These are phyloP conservation scores for Shinisaurus crocodilurus DNA, from an alignment of 2,113 vertebrate genomes.

Conservation along the genomic window DNA sequence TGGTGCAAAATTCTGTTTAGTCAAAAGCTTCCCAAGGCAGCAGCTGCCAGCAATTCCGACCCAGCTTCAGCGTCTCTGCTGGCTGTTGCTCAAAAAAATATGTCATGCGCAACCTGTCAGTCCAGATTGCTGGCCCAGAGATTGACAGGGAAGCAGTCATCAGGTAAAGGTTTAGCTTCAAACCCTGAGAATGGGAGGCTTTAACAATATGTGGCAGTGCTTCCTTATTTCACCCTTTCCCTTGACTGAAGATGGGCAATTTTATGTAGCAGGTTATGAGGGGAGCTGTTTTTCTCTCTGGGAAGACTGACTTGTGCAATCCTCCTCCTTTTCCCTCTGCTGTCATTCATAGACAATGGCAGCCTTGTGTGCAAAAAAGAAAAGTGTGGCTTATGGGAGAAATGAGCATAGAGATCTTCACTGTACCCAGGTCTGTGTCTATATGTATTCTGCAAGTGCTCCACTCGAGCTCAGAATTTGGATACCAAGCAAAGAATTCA, in stretches of 20 bases:
- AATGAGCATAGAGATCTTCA: background rate
- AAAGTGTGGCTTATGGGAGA: background rate
- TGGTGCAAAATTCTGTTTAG: background rate
- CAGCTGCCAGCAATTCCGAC: background rate
- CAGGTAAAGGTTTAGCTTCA: background rate
- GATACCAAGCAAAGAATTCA: background rate
- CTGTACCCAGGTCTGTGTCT: background rate
- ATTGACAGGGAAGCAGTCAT: background rate
- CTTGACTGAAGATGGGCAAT: rapidly evolving
- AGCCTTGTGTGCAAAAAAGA: background rate
- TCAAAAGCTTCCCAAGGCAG: background rate
- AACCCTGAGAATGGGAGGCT: background rate
- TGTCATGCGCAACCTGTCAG: background rate
- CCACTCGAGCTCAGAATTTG: background rate
- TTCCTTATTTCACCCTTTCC: background rate
- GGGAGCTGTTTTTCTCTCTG: background rate
- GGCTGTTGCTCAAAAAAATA: background rate
- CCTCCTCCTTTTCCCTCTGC: no score
- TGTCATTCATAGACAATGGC: background rate
- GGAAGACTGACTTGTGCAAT: background rate
- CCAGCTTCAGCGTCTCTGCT: background rate
- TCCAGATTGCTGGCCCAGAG: background rate
- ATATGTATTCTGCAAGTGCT: no score
- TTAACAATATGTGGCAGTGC: rapidly evolving
- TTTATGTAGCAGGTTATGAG: background rate